phyloP scores from a whole-genome alignment of 2,113 vertebrate species.

The Gasterosteus nipponicus region DNA sequence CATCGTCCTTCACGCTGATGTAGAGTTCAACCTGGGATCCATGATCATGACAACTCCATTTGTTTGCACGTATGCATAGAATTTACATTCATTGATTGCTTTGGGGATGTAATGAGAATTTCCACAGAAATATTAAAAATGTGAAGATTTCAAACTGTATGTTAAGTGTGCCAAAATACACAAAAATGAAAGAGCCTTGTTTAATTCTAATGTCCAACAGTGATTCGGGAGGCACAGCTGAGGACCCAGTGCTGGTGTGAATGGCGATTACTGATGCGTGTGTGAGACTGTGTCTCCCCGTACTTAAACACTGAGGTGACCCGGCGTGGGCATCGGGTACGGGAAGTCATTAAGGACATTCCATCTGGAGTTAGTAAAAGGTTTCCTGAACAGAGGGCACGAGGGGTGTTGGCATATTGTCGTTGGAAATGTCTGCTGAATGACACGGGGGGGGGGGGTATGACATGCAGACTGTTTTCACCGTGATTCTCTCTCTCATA shows the following conservation, averaged over 20 bases:
- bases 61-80: too few relatives aligned
- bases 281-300: neutral
- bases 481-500: constrained; percentile 23
- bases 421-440: constrained; percentile 79
- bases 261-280: neutral
- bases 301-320: neutral
- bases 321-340: constrained; percentile 31
- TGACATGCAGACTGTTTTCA: constrained; percentile 65
- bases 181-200: neutral
- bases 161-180: neutral
- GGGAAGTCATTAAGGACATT: constrained; percentile 78
- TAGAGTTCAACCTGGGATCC: too few relatives aligned
- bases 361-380: constrained; percentile 69
- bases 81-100: neutral
- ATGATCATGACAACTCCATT: too few relatives aligned
- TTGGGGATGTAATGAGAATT: neutral
- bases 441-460: constrained; percentile 74
- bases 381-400: constrained; percentile 73
- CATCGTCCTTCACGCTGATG: too few relatives aligned
- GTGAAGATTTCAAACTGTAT: neutral
- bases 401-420: constrained; percentile 65
- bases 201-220: neutral
- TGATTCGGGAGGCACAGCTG: neutral
- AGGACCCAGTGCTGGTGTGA: neutral
- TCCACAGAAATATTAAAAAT: neutral